These are phyloP conservation scores for Bagarius yarrelli DNA, from an alignment of 2,113 vertebrate genomes.

Conservation along the genomic window DNA sequence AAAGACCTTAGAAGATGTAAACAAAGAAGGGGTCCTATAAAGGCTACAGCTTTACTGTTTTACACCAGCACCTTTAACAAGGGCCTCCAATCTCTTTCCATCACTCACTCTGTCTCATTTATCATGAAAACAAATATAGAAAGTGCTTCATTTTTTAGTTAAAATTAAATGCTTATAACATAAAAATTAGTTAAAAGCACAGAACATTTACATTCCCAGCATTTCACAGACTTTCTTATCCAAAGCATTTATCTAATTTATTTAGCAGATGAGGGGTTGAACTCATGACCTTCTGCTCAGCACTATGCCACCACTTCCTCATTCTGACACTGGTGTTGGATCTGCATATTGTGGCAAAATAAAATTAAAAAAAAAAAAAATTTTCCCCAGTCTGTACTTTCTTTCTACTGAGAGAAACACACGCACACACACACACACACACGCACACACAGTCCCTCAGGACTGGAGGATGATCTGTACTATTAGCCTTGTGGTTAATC, in stretches of 20 bases:
- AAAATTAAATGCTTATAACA: not conserved
- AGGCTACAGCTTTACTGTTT: slow-evolving; percentile 30
- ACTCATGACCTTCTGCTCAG: no score
- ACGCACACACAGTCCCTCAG: slow-evolving; percentile 13
- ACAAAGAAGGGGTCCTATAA: slow-evolving; percentile 40
- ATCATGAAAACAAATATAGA: not conserved
- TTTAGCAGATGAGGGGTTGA: no score
- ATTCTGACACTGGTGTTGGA: not conserved
- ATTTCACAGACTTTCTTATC: no score
- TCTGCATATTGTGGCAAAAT: not conserved
- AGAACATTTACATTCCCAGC: no score
- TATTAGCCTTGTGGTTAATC: slow-evolving; percentile 45
- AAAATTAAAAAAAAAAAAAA: not conserved
- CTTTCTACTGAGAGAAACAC: not conserved
- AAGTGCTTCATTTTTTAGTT: not conserved
- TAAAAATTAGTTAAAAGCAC: not conserved
- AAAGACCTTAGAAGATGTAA: slow-evolving; percentile 45
- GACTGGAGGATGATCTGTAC: slow-evolving; percentile 30
- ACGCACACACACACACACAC: not conserved
- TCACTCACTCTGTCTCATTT: not conserved
- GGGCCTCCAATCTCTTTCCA: not conserved
- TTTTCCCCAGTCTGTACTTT: not conserved
- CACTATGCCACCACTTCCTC: no score
- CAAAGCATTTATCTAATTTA: no score
- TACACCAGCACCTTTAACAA: slow-evolving; percentile 36